Conservation (phyloP, 92 coral and sea anemone genomes). For the Anthopleura xanthogrammica region DNA sequence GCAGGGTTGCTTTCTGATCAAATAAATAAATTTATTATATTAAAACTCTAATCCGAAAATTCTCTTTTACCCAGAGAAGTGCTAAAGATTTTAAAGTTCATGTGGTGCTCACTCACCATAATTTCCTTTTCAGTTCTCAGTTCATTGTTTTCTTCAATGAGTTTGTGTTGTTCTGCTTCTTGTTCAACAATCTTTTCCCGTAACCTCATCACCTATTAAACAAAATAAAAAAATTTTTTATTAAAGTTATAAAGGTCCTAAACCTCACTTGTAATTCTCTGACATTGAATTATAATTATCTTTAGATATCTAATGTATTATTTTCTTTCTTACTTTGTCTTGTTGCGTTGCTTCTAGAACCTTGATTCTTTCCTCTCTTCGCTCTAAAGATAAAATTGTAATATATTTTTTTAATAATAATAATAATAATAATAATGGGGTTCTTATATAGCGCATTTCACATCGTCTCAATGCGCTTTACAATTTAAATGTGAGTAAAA, state of each 20-base stretch:
- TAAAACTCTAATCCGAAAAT: too few species aligned
- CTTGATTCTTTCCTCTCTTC: slow-evolving; percentile 78
- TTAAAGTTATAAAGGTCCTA: neutral
- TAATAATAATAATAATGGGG: too few species aligned
- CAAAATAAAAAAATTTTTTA: neutral
- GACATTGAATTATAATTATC: too few species aligned
- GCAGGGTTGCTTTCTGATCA: slow-evolving; percentile 63
- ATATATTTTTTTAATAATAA: too few species aligned
- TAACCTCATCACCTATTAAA: slow-evolving; percentile 65
- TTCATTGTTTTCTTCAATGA: slow-evolving; percentile 76
- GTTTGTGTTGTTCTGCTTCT: slow-evolving; percentile 81
- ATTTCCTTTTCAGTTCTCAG: slow-evolving; percentile 68
- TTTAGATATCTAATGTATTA: neutral
- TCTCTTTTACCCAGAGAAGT: too few species aligned
- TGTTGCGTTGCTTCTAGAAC: slow-evolving; percentile 75
- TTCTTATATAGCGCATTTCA: too few species aligned
- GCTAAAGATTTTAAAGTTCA: too few species aligned
- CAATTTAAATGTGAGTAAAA: too few species aligned
- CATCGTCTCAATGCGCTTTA: too few species aligned
- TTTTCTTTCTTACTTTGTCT: slow-evolving; percentile 62
- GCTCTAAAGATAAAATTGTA: neutral
- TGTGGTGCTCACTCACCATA: slow-evolving; percentile 45
- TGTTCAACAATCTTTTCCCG: slow-evolving; percentile 86
- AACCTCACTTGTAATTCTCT: neutral
- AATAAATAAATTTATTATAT: neutral